Evolutionary conservation across 2,113 vertebrate genomes (phyloP).

Genomic region (Xenotilapia flavipinnis): DNA sequence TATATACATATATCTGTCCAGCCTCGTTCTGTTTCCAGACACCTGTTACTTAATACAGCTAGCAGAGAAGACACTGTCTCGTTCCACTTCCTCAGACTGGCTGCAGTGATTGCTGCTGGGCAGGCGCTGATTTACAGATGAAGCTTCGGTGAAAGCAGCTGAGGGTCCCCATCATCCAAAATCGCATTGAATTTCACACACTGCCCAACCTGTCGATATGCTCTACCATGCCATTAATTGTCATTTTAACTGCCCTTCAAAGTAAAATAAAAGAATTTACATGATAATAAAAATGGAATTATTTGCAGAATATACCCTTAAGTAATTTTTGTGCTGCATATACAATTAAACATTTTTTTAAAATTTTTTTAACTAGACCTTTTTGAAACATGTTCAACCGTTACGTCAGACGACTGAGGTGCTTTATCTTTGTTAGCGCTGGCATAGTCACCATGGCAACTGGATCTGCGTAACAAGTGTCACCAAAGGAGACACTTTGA

Average conservation of each 20-base stretch:
- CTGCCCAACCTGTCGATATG: neutral
- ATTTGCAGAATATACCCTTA: neutral
- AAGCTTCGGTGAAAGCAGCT: neutral
- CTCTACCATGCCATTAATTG: neutral
- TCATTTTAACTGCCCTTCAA: neutral
- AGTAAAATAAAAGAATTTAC: neutral
- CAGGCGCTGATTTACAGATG: neutral
- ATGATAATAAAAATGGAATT: neutral
- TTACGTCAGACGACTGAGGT: slow-evolving; percentile 24
- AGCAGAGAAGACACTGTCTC: neutral
- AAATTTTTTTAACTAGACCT: neutral
- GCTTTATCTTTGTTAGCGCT: slow-evolving; percentile 46
- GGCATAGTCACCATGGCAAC: slow-evolving; percentile 64
- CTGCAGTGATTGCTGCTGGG: neutral
- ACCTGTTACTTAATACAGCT: neutral
- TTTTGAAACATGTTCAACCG: neutral
- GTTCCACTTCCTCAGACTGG: neutral
- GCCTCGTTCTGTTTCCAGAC: neutral
- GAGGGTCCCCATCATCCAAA: neutral
- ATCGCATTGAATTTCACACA: neutral
- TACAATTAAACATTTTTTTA: neutral
- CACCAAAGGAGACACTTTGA: slow-evolving; percentile 30
- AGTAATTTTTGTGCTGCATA: neutral
- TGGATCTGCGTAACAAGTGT: slow-evolving; percentile 26
- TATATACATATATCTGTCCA: neutral